Evolutionary conservation across 2,797 vertebrate genomes (phyloP).

Genomic region (Aldrovandia affinis): DNA sequence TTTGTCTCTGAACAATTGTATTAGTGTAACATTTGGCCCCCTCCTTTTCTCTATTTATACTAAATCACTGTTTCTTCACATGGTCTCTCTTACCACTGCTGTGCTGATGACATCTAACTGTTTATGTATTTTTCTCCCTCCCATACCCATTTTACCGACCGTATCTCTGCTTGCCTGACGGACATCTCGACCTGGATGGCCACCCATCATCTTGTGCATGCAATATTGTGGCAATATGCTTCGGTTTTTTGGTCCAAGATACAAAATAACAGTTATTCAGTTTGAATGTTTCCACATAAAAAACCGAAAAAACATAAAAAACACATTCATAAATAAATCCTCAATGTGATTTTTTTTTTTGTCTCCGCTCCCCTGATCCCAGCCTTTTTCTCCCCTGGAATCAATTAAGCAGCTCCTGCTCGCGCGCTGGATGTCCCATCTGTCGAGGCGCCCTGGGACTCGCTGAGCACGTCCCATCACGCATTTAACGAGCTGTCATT

Average conservation of each 20-base stretch:
- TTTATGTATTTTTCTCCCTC: no score
- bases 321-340: constrained; percentile 1
- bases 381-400: constrained; percentile 17
- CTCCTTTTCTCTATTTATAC: no score
- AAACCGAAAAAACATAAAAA: not conserved
- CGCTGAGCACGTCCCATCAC: constrained; percentile 13
- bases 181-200: no score
- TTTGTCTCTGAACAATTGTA: no score
- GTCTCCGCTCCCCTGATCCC: not conserved
- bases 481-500: constrained; percentile 31
- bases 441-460: constrained; percentile 19
- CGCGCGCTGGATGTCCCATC: constrained; percentile 19
- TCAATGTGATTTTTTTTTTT: not conserved
- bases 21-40: no score
- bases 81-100: no score
- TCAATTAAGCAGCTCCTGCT: constrained; percentile 27
- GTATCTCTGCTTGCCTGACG: no score
- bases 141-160: no score
- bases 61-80: no score
- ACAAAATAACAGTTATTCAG: not conserved
- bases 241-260: not conserved
- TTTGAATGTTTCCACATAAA: not conserved
- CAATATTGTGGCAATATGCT: not conserved
- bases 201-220: not conserved
- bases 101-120: no score